Conservation (phyloP, 2,888 invertebrate species). For the Polyommatus icarus region DNA sequence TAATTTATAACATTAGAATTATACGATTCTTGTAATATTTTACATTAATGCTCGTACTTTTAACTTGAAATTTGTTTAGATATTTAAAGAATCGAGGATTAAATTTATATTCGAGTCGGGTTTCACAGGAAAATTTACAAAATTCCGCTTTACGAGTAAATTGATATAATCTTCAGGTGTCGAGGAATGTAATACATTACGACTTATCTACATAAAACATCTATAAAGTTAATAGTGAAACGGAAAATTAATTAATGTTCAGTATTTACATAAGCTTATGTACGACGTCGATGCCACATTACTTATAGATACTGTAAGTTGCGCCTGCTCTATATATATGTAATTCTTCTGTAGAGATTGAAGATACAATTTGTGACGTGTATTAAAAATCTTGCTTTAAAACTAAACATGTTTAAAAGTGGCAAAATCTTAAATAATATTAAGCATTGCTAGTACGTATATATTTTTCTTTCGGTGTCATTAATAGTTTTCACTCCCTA, state of each 20-base stretch:
- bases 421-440: too few species aligned
- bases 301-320: background rate
- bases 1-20: conserved; percentile 15
- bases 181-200: conserved; percentile 20
- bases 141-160: conserved; percentile 9
- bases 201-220: conserved; percentile 19
- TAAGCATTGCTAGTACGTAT: too few species aligned
- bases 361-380: too few species aligned
- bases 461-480: too few species aligned
- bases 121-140: conserved; percentile 12
- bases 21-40: background rate
- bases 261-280: conserved; percentile 4
- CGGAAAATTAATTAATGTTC: background rate
- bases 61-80: background rate
- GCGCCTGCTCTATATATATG: background rate
- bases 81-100: conserved; percentile 19
- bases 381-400: too few species aligned
- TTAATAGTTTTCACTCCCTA: too few species aligned
- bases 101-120: conserved; percentile 8
- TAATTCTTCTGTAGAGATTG: background rate
- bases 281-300: background rate
- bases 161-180: conserved; percentile 23
- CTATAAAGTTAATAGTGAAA: conserved; percentile 25
- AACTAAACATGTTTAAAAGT: too few species aligned
- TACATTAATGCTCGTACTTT: conserved; percentile 16